Evolutionary conservation across 2,888 invertebrate genomes (phyloP).

Genomic region (Netelia virgata): DNA sequence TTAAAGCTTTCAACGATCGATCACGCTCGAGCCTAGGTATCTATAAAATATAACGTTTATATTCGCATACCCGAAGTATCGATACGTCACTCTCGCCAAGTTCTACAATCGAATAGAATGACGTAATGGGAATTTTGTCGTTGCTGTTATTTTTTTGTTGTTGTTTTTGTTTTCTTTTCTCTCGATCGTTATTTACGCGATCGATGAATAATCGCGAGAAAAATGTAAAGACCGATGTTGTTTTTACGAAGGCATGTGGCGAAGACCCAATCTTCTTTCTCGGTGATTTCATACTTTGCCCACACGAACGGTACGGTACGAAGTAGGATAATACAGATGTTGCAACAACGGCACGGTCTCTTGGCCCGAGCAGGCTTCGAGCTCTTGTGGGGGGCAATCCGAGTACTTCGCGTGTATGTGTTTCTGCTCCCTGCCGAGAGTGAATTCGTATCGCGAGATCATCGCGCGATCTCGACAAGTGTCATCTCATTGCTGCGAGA

Average conservation of each 20-base stretch:
- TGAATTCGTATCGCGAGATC: conserved; percentile 65
- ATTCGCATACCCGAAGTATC: too few relatives aligned
- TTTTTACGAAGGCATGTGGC: neutral
- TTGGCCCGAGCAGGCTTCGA: conserved; percentile 48
- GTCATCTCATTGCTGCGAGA: conserved; percentile 62
- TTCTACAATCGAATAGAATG: neutral
- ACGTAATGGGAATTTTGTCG: neutral
- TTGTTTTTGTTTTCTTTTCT: neutral
- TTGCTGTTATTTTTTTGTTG: too few relatives aligned
- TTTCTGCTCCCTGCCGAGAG: conserved; percentile 23
- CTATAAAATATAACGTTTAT: neutral
- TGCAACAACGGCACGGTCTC: conserved; percentile 63
- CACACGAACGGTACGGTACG: neutral
- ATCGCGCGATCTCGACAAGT: conserved; percentile 69
- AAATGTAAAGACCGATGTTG: neutral
- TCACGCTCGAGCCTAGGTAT: neutral
- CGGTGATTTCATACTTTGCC: neutral
- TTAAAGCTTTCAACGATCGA: conserved; percentile 35
- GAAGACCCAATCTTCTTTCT: conserved; percentile 1
- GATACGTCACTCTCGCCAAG: too few relatives aligned
- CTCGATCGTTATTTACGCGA: too few relatives aligned
- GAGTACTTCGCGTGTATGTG: neutral
- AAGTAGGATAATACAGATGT: conserved; percentile 65
- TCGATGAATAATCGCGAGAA: conserved; percentile 2
- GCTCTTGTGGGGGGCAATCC: neutral